Evolutionary conservation across 1,140 invertebrate genomes (phyloP), one percentile per base, ranked within the genome.

Genomic region (Paracyclopina nana): DNA sequence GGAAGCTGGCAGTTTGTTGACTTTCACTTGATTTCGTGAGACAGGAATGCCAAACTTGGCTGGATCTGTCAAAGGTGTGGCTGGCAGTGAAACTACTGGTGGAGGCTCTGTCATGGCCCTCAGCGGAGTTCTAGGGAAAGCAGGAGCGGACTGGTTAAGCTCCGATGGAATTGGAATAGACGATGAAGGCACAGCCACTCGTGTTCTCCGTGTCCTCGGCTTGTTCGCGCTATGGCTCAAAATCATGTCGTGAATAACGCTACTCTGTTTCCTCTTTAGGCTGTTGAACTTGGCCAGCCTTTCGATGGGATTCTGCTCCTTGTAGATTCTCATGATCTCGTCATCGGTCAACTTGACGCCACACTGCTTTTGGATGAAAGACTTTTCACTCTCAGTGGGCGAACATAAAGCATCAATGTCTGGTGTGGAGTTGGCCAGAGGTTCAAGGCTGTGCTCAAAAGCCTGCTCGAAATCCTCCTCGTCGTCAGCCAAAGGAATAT

Each of bases 171-270:
- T 24, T 28, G 27, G 45, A 29, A 27, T 22, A 20, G 45, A 48
- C 2, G 45, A 25, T 24, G n/a, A 16, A 9, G 27, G 20, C 14
- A 16, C 16, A 16, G 20, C 45, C 3, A 30, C 25, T 26, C 26
- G n/a, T 5, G 25, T 48, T 11, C 20, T 9, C 28, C 16, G 20
- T 14, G 25, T 14, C 24, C 18, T 28, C 24, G 20, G 12, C 28
- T 28, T 26, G 22, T 28, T 29, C 14, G 45, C 11, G 20, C 25
- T 14, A 16, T 29, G 3, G 25, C 45, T 48, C 45, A 40, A 3
- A 20, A 48, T 48, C n/a, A 48, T 22, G 3, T 48, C 45, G 4
- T 48, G 45, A 40, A 48, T 48, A 26, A 48, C 45, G 22, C 45
- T 48, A 4, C 28, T 48, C 25, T 48, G 25, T 29, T 27, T 48